Evolutionary conservation across 2,888 invertebrate genomes (phyloP), one percentile per base, ranked within the genome.

Genomic region (Ormyrus thymus): DNA sequence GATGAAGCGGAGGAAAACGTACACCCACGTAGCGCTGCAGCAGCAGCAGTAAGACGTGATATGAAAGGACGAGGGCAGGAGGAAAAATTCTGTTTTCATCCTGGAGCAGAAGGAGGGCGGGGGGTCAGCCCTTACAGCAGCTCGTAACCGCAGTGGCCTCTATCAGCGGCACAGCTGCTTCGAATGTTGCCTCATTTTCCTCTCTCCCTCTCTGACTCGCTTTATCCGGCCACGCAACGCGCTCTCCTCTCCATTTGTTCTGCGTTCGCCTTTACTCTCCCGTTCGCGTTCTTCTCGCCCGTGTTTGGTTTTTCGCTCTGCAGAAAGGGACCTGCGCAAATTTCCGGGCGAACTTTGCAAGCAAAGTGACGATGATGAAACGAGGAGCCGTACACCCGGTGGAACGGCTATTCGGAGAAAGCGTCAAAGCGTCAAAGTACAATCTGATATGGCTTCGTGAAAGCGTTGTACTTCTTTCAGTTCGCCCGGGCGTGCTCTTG

Each of bases 161-260:
- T 59, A 71, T 65, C 58, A 66, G 77, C 65, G n/a, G 51, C 71
- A 29, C 29, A 71, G 77, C 77, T 77, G 71, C 71, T 29, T 77
- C 68, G 68, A 73, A 68, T 61, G 76, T 56, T 62, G 70, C 79
- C 79, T 81, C 73, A 71, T 79, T 79, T 76, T 74, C 76, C 62
- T 76, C 48, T 53, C 55, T 62, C 46, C n/a, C 46, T 76, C 48
- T 53, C 55, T 62, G 29, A n/a, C 46, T 50, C 46, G 50, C 43
- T 56, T 46, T 29, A 29, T 29, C 50, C 15, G 43, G 48, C 29
- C 29, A 29, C 29, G 29, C 29, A 29, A 29, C 45, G 3, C 7
- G 55, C 50, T 69, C 7, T 11, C 10, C 71, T 45, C 7, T 73
- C 9, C 46, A 8, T 46, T 29, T 53, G 8, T 53, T 46, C 53